Conservation (phyloP, 1,140 invertebrate species). For the Psix sp. region DNA sequence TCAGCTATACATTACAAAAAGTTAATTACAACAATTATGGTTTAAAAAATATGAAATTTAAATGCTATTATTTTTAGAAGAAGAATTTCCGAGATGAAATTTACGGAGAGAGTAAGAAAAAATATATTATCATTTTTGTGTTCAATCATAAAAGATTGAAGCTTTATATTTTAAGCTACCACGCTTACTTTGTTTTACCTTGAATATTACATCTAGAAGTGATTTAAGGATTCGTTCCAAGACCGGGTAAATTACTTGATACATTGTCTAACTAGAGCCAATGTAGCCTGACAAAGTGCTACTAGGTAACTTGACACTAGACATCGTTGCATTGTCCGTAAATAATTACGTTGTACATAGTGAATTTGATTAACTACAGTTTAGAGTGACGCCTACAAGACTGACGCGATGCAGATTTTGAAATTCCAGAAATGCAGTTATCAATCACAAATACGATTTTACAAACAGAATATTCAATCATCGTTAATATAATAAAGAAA, state of each 20-base stretch:
- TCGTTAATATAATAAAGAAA: too few species aligned
- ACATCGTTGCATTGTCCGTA: conserved; percentile 11
- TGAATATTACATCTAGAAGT: conserved; percentile 42
- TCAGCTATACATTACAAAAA: too few species aligned
- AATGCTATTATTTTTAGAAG: too few species aligned
- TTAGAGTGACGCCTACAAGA: not conserved
- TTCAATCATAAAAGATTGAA: conserved; percentile 33
- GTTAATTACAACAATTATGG: too few species aligned
- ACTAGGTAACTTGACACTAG: conserved; percentile 16
- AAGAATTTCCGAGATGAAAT: conserved; percentile 5
- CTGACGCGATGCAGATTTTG: not conserved
- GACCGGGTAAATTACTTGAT: conserved; percentile 32
- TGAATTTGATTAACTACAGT: conserved; percentile 13
- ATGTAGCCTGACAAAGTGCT: conserved; percentile 35
- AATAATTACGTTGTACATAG: conserved; percentile 15
- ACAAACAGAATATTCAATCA: too few species aligned
- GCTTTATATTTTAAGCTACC: conserved; percentile 25
- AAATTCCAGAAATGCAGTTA: not conserved
- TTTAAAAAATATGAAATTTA: too few species aligned
- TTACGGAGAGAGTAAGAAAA: conserved; percentile 1
- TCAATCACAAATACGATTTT: not conserved
- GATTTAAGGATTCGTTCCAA: conserved; percentile 30
- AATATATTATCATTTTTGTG: conserved; percentile 27
- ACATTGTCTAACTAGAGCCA: conserved; percentile 32
- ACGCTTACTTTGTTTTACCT: conserved; percentile 8